Base-by-base conservation (phyloP, 2,888 invertebrate genomes). In the Rotaria sp. region DNA sequence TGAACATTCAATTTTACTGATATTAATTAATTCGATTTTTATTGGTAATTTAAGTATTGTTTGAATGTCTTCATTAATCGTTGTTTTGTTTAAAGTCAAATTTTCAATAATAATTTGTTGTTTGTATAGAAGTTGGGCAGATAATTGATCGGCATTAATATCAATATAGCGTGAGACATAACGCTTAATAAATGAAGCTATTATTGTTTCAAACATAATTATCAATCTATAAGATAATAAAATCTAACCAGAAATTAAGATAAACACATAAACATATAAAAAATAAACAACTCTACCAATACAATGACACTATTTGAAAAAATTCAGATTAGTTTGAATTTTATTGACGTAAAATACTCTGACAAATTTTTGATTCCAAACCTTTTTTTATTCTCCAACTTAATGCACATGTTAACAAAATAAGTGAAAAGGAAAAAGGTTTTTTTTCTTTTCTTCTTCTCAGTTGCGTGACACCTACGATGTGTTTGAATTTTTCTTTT, bases 161-260 rank as follows among this genome's bases (percentile, higher is more conserved):
- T 97, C 97, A 88, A 99, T 95, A 93, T 99, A 99, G 92, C 97
- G 96, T 89, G 98, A 98, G 87, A 99, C 93, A 92, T 98, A 99
- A 90, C 96, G 97, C 93, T 99, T 98, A 89, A 99, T 93, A 90
- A 99, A 96, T 97, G 97, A 98, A 89, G 97, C 96, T 89, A 96
- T 96, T 89, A 99, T 93, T 89, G 97, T 95, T 92, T 97, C 96
- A 93, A 99, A 94, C 98, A 99, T 97, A 30, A 1, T 21, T 21
- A 52, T 15, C 18, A 18, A 21, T 48, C 8, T 52, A 18, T 52
- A 21, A 21, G 18, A 50, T 18, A 52, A 52, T 21, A 52, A 48
- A 48, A 11, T 15, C 15, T 48, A 48, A 8, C 10, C 13, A 48
- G 15, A 1, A 48, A n/a, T n/a, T 48, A 48, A 48, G 10, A 11